These are phyloP conservation scores for Drosophila subpulchrella DNA, from an alignment of 1,140 invertebrate genomes.

Conservation along the genomic window DNA sequence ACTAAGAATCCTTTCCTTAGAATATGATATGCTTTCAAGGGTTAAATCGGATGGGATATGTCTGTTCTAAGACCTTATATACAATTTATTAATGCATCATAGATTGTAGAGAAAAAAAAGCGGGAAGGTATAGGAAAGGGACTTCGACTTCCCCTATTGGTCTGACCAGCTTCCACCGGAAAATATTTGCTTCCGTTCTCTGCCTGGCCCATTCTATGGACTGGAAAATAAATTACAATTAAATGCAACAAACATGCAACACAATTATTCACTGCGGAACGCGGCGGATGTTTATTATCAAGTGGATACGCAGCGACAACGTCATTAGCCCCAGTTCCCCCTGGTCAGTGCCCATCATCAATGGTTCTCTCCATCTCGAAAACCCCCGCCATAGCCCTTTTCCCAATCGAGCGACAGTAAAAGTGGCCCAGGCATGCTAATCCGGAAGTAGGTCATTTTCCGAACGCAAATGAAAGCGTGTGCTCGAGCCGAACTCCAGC, in stretches of 20 bases:
- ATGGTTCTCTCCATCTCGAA: slow-evolving; percentile 25
- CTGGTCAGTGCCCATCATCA: slow-evolving; percentile 3
- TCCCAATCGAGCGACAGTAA: slow-evolving; percentile 55
- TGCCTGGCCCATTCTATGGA: slow-evolving; percentile 42
- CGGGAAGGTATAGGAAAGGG: slow-evolving; percentile 8
- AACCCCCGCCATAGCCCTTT: slow-evolving; percentile 24
- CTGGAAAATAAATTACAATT: slow-evolving; percentile 79
- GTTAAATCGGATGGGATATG: slow-evolving; percentile 5
- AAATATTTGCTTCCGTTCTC: slow-evolving; percentile 78
- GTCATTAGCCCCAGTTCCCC: slow-evolving; percentile 56
- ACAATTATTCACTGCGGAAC: slow-evolving; percentile 58
- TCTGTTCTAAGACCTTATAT: neutral
- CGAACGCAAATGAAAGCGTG: slow-evolving; percentile 77
- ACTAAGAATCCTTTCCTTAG: neutral
- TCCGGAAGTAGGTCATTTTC: slow-evolving; percentile 80
- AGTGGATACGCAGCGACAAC: slow-evolving; percentile 50
- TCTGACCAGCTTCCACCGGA: slow-evolving; percentile 66
- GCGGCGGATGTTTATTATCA: slow-evolving; percentile 70
- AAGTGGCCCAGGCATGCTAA: slow-evolving; percentile 66
- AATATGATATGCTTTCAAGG: neutral
- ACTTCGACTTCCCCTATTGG: slow-evolving; percentile 43
- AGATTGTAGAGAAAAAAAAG: slow-evolving; percentile 2
- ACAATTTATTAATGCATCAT: slow-evolving; percentile 59
- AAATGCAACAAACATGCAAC: slow-evolving; percentile 68
- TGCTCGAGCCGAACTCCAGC: slow-evolving; percentile 20